A percentile compares a stretch with the other conserved stretches of the same genome.
These are phyloP conservation scores for Cosmorhoe ocellata DNA, from an alignment of 2,888 invertebrate genomes.

Conservation along the genomic window DNA sequence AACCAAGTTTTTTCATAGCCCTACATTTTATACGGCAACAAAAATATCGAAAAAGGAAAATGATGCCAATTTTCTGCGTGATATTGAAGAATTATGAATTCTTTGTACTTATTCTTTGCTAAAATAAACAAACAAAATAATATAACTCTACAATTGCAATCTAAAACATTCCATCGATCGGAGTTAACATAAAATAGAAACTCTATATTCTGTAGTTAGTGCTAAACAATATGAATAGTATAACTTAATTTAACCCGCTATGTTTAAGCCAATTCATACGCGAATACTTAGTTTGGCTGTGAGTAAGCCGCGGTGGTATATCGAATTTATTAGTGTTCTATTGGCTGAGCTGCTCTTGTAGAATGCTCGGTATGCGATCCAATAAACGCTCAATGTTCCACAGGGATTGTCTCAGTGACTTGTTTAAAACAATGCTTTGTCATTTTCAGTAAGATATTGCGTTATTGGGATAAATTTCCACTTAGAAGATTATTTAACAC, in stretches of 20 bases:
- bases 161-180: no score
- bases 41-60: no score
- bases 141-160: no score
- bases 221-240: no score
- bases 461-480: conserved; percentile 9
- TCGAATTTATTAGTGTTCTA: conserved; percentile 33
- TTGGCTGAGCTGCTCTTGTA: conserved; percentile 40
- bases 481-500: conserved; percentile 1
- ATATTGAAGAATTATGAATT: no score
- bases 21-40: no score
- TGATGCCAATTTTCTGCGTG: no score
- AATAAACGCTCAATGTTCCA: conserved; percentile 42
- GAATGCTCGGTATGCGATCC: conserved; percentile 51
- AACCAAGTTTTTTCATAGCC: no score
- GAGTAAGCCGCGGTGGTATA: conserved; percentile 15
- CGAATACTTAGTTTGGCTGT: conserved; percentile 10
- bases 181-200: no score
- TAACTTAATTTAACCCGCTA: neutral
- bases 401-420: conserved; percentile 42
- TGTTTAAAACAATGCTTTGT: conserved; percentile 43
- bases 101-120: no score
- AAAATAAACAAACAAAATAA: no score
- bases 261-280: conserved; percentile 13
- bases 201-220: no score
- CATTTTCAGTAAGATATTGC: conserved; percentile 14